Base-by-base conservation (phyloP, 2,888 invertebrate genomes). In the Sphaerophoria taeniata region DNA sequence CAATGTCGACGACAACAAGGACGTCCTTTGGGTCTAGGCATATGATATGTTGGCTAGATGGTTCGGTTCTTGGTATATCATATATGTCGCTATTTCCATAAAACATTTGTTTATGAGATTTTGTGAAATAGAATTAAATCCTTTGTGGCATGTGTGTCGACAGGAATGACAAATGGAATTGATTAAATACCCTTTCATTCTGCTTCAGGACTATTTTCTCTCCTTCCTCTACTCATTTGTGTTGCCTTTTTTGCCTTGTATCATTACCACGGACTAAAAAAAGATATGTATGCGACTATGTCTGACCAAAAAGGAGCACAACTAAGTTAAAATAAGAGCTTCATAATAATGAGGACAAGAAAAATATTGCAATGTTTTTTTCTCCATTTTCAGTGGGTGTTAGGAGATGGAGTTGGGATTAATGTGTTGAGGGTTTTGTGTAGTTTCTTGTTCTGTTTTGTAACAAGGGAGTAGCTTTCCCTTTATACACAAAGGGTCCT, bases 81-180 rank as follows among this genome's bases (percentile, higher is more conserved):
- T 3, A 43, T n/a, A n/a, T n/a, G n/a, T n/a, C n/a, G 12, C 24
- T 53, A 31, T 16, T n/a, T 47, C n/a, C 14, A n/a, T 47, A 47
- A 47, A 53, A 53, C 31, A 53, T 49, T 36, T 36, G n/a, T 49
- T 11, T 49, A 31, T 49, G 6, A 51, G 69, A 76, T 72, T 72
- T 58, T 73, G 53, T 39, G 36, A 63, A 72, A 80, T 84, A 80
- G 61, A 80, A 85, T 80, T 85, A 72, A 80, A 80, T 73, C 61
- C 72, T 80, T 49, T 65, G 84, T 85, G 79, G 76, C 72, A 79
- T 69, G 84, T 85, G 84, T 76, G 65, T 49, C 80, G 84, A 85
- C 76, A 85, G 84, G 55, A 85, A 76, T 76, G 84, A 80, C 80
- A 85, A 85, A 80, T 85, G 80, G 72, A 61, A 67, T 75, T 75